phyloP scores from a whole-genome alignment of 2,113 vertebrate species.

The Tringa solitaria region DNA sequence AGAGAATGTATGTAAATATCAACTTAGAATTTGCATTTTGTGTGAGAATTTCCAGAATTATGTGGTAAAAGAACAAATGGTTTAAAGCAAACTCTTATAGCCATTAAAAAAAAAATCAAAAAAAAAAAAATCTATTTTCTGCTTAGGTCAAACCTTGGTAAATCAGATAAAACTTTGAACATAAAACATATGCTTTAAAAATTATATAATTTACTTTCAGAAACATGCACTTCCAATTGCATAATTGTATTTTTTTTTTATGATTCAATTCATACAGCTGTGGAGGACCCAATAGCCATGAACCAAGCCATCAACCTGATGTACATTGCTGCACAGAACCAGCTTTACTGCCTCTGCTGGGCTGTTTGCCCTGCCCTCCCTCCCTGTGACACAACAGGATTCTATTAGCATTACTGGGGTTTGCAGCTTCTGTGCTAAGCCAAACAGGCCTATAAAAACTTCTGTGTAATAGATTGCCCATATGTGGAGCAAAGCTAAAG shows the following conservation, averaged over 20 bases:
- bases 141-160: not conserved
- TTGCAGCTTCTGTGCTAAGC: not conserved
- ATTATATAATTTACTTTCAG: not conserved
- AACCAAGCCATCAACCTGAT: not conserved
- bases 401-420: not conserved
- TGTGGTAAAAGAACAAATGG: not conserved
- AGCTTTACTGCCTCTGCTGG: not conserved
- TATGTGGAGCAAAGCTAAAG: not conserved
- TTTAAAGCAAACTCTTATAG: not conserved
- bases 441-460: not conserved
- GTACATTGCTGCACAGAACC: not conserved
- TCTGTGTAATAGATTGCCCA: not conserved
- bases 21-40: constrained; percentile 30
- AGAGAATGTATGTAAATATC: constrained; percentile 69
- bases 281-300: not conserved
- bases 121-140: not conserved
- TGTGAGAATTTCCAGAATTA: not conserved
- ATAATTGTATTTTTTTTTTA: not conserved
- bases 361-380: not conserved
- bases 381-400: not conserved
- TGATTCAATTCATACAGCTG: not conserved
- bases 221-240: not conserved
- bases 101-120: not conserved
- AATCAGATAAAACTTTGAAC: not conserved
- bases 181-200: not conserved